These are phyloP conservation scores for Mactromeris polynyma DNA, from an alignment of 2,888 invertebrate genomes.

Conservation along the genomic window DNA sequence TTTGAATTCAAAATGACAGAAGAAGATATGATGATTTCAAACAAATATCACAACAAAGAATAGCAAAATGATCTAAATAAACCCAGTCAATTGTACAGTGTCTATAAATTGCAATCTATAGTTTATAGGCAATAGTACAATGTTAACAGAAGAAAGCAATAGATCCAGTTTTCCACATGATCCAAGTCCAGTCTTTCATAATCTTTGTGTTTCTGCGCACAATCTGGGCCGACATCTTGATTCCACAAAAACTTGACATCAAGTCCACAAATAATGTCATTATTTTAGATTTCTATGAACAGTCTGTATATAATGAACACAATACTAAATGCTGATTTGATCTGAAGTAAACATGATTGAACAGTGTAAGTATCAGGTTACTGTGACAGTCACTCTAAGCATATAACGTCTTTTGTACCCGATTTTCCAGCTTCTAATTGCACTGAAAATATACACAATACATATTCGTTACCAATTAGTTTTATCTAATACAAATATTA, in stretches of 20 bases:
- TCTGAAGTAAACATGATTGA: neutral
- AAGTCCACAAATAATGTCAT: neutral
- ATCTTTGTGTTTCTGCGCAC: neutral
- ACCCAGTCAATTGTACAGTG: neutral
- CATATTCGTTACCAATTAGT: neutral
- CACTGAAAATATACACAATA: neutral
- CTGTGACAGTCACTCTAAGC: neutral
- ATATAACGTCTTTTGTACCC: conserved; percentile 1
- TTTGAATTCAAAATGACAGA: neutral
- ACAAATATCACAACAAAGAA: conserved; percentile 5
- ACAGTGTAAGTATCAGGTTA: neutral
- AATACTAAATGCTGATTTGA: neutral
- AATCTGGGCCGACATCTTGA: neutral
- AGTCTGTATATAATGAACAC: neutral
- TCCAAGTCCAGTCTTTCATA: neutral
- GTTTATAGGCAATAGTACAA: neutral
- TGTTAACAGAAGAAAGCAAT: neutral
- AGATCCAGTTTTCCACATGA: neutral
- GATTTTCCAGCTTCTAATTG: neutral
- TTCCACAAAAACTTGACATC: neutral
- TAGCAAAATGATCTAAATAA: neutral
- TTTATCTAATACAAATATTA: neutral
- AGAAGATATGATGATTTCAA: neutral
- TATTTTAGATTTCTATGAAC: neutral
- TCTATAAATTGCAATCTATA: neutral